Evolutionary conservation across 1,140 invertebrate species (phyloP), one percentile per base, ranked within the genome.

Genomic region (Trigoniulus corallinus): DNA sequence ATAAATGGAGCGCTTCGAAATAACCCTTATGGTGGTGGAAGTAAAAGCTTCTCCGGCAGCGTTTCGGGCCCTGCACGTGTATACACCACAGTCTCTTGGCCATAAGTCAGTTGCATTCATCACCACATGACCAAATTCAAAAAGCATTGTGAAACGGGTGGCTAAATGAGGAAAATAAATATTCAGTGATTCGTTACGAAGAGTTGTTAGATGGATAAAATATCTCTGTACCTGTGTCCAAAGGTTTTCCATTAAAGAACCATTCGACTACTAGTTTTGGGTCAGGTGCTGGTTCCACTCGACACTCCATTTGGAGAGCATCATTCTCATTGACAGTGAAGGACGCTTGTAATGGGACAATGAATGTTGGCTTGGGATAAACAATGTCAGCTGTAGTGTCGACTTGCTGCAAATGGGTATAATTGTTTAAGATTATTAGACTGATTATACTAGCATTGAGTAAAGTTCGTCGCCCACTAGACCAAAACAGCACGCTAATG

Each of bases 221-320:
- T n/a, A n/a, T 7, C 22, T 37, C 22, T 54, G 57, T 58, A 55
- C 81, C 86, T 62, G 86, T 81, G 56, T 84, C 81, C 21, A 92
- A 66, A 26, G 79, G 71, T 69, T 89, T 88, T 34, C 88, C 87
- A 62, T 93, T 92, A 59, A 92, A 87, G 65, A 86, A 91, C 88
- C 87, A 92, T 69, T 92, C 88, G 51, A 91, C 82, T 58, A 81
- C 84, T n/a, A 93, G 71, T 61, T 93, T 84, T 1, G 94, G 94
- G 75, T 98, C 95, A 63, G 92, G 82, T 65, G 95, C 88, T 0
- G 94, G 95, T 67, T 92, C 86, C 3, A 95, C 86, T 62, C 85
- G 82, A 44, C 83, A 89, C 68, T 97, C 89, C 52, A 98, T 73
- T 66, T 93, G 87, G 27, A 94, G 74, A 1, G 85, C 74, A 67